phyloP scores from a whole-genome alignment of 2,797 vertebrate genomes.

The Pipistrellus pygmaeus region DNA sequence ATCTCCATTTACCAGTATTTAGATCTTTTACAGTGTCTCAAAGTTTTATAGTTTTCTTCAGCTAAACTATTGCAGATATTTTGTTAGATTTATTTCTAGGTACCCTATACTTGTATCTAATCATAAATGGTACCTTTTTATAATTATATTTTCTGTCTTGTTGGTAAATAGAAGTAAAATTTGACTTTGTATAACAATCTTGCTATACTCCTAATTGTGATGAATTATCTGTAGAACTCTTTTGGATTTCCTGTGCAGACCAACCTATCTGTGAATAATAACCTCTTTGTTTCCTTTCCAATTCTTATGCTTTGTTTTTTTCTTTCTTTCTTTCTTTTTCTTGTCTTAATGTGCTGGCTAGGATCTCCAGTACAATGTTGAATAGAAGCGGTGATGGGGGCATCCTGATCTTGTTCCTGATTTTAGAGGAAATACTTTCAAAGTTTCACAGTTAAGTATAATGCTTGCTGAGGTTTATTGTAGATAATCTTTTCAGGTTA shows the following conservation, averaged over 20 bases:
- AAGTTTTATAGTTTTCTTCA: conserved; percentile 60
- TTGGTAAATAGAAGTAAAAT: not conserved
- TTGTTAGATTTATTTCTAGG: conserved; percentile 58
- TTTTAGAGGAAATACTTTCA: conserved; percentile 79
- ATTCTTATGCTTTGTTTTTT: conserved; percentile 64
- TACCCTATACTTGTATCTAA: conserved; percentile 37
- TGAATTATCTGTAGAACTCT: conserved; percentile 57
- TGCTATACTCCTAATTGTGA: conserved; percentile 38
- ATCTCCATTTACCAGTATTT: conserved; percentile 20
- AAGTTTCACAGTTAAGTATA: conserved; percentile 76
- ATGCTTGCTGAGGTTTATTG: conserved; percentile 73
- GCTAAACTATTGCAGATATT: conserved; percentile 40
- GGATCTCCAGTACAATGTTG: conserved; percentile 74
- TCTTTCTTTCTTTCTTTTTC: conserved; percentile 45
- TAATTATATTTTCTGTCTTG: conserved; percentile 47
- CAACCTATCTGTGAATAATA: conserved; percentile 63
- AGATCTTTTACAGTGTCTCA: not conserved
- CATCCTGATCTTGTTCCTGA: conserved; percentile 75
- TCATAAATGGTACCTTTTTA: conserved; percentile 29
- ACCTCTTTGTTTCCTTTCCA: conserved; percentile 68
- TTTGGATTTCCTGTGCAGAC: conserved; percentile 45
- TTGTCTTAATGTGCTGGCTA: conserved; percentile 75
- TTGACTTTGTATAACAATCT: conserved; percentile 43
- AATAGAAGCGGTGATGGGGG: conserved; percentile 72
- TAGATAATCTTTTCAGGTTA: conserved; percentile 71